Base-by-base conservation (phyloP, 2,113 vertebrate genomes). In the Fregetta grallaria region DNA sequence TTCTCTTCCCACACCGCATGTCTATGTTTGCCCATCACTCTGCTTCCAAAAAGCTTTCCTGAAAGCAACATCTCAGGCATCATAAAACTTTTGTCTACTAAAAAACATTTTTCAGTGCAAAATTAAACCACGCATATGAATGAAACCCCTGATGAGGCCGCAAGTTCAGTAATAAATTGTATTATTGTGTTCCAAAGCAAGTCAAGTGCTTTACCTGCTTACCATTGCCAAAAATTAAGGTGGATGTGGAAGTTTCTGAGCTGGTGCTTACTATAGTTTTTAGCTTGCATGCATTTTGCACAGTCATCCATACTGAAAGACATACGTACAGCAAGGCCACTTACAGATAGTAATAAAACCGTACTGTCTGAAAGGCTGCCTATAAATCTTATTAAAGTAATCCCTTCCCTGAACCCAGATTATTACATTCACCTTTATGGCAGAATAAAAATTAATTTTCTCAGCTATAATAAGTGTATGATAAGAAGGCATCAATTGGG, bases 371-470 rank as follows among this genome's bases (percentile, higher is more conserved):
- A 92, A 97, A 98, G 90, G 73, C 96, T 87, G 88, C 92, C 89
- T 95, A 95, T 97, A 97, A 98, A 98, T 98, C 98, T 98, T 97
- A 98, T 98, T 98, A 98, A 97, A 98, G 92, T 97, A 98, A 98
- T 98, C 97, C 97, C 94, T 97, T 97, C 96, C 96, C 97, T 94
- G 97, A 98, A 97, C 96, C 96, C 97, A 97, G 98, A 98, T 98
- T 98, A 98, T 97, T 98, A 98, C 97, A 95, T 97, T 98, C 97
- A 98, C 97, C 97, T 98, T 98, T 98, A 98, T 97, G 96, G 97
- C 74, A 96, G 97, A 97, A 98, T 98, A 98, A 98, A 98, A 98
- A 98, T 98, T 98, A 98, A 98, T 98, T 98, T 98, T 97, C 98
- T 97, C 97, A 62, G 92, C 97, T 97, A 97, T 98, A 98, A 98